Evolutionary conservation across 2,888 invertebrate genomes (phyloP).

Genomic region (Dryococelus australis): DNA sequence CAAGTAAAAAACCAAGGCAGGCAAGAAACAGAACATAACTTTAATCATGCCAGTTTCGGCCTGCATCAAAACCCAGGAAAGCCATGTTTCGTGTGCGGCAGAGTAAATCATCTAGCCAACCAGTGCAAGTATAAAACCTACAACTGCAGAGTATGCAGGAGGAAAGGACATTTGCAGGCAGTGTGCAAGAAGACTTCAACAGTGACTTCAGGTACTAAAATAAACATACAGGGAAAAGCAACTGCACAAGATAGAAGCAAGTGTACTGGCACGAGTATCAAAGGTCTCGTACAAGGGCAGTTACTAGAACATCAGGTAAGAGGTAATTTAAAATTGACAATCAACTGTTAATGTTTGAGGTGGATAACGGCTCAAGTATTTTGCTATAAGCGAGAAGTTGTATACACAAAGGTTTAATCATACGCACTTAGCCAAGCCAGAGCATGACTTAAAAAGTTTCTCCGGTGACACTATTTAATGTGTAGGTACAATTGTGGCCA

Average conservation of each 20-base stretch:
- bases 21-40: neutral
- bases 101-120: neutral
- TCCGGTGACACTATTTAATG: neutral
- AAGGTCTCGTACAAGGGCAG: too few species aligned
- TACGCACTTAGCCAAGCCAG: too few species aligned
- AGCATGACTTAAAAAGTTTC: neutral
- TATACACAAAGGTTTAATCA: neutral
- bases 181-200: neutral
- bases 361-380: neutral
- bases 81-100: neutral
- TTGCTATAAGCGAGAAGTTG: neutral
- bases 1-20: too few species aligned
- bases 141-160: neutral
- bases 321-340: neutral
- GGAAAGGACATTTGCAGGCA: neutral
- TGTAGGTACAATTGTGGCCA: neutral
- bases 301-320: too few species aligned
- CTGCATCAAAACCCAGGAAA: neutral
- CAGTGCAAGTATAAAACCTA: too few species aligned
- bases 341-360: neutral
- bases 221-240: neutral
- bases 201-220: too few species aligned
- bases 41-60: too few species aligned
- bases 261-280: neutral
- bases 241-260: neutral